Evolutionary conservation across 2,888 invertebrate genomes (phyloP).

Genomic region (Sinotaia quadrata): DNA sequence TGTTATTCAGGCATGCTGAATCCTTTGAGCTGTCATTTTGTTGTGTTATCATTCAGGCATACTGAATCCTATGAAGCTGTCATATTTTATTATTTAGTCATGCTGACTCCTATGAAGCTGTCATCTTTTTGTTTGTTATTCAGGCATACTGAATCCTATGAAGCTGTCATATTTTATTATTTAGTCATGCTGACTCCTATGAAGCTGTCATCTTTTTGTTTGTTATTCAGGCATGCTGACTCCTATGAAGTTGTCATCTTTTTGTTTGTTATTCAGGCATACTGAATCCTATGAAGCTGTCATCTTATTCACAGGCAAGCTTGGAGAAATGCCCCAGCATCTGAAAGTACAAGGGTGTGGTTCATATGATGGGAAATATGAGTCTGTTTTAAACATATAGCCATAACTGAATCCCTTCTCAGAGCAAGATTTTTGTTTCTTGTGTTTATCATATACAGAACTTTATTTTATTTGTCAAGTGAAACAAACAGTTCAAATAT

Average conservation of each 20-base stretch:
- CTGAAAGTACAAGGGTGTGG: slow-evolving; percentile 63
- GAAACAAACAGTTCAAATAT: too few species aligned
- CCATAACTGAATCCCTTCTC: too few species aligned
- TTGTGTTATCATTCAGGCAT: neutral
- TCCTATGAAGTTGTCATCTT: slow-evolving; percentile 60
- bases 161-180: neutral
- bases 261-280: slow-evolving; percentile 60
- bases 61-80: too few species aligned
- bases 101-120: too few species aligned
- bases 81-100: neutral
- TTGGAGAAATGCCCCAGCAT: slow-evolving; percentile 62
- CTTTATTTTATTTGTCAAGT: too few species aligned
- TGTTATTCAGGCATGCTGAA: slow-evolving; percentile 64
- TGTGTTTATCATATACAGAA: too few species aligned
- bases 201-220: too few species aligned
- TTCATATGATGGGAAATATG: slow-evolving; percentile 69
- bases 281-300: slow-evolving; percentile 63
- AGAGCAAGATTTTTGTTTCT: too few species aligned
- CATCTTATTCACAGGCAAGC: slow-evolving; percentile 61
- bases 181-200: slow-evolving; percentile 40
- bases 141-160: slow-evolving; percentile 67
- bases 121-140: slow-evolving; percentile 29
- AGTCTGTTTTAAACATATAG: slow-evolving; percentile 64
- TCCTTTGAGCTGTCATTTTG: too few species aligned
- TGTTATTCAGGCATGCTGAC: slow-evolving; percentile 2